A percentile compares a stretch with the other conserved stretches of the same genome.
phyloP scores from a whole-genome alignment of 2,113 vertebrate species.

The Mirza zaza region DNA sequence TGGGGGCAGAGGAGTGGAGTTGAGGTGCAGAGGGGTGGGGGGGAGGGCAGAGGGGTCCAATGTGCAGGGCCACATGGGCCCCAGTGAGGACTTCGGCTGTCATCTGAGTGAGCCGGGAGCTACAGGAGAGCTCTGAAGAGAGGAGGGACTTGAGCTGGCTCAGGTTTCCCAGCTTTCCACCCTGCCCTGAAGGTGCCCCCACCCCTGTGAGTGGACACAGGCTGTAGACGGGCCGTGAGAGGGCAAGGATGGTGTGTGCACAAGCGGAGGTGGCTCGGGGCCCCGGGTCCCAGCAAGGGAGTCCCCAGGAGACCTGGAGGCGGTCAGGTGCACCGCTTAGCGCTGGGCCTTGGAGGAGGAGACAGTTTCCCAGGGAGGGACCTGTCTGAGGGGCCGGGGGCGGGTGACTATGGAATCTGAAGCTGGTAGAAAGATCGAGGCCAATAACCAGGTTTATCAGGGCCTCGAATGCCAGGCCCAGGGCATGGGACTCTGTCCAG shows the following conservation, averaged over 20 bases:
- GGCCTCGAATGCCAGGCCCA: neutral
- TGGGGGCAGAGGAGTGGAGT: too few relatives aligned
- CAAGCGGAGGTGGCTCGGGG: too few relatives aligned
- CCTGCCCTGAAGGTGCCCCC: neutral
- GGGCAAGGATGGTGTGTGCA: too few relatives aligned
- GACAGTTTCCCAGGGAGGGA: neutral
- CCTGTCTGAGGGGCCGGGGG: neutral
- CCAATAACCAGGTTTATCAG: neutral
- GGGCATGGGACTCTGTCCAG: neutral
- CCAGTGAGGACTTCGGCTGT: too few relatives aligned
- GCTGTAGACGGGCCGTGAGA: too few relatives aligned
- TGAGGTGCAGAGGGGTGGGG: too few relatives aligned
- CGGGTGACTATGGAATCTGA: neutral
- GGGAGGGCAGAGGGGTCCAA: neutral
- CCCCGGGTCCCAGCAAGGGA: too few relatives aligned
- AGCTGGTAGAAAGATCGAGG: too few relatives aligned
- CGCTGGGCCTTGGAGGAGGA: too few relatives aligned
- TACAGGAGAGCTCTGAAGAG: rapidly evolving
- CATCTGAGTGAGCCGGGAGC: neutral
- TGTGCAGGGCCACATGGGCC: neutral
- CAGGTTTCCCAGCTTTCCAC: rapidly evolving
- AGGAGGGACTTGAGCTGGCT: rapidly evolving
- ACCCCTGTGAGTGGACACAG: too few relatives aligned
- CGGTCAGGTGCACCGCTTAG: too few relatives aligned
- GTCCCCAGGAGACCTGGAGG: too few relatives aligned